phyloP scores from a whole-genome alignment of 1,140 invertebrate species.

The Dryas iulia region DNA sequence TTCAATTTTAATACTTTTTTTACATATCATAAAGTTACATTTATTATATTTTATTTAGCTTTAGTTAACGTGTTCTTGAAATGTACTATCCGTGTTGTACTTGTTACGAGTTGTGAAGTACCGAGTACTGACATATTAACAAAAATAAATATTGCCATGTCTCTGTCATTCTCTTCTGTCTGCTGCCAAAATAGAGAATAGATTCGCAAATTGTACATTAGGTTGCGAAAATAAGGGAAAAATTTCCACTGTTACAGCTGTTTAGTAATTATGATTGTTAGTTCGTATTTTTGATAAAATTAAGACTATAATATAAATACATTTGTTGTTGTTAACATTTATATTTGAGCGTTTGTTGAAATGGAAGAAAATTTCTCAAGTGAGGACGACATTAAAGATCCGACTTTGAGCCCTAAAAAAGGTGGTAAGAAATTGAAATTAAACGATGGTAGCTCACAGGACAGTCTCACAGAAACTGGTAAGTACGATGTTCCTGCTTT shows the following conservation, averaged over 20 bases:
- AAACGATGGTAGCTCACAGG: constrained; percentile 72
- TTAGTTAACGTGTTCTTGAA: too few relatives aligned
- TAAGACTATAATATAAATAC: constrained; percentile 3
- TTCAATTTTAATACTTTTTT: too few relatives aligned
- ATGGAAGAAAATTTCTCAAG: constrained; percentile 71
- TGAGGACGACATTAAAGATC: constrained; percentile 67
- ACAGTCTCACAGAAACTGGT: constrained; percentile 64
- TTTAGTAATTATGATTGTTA: constrained; percentile 18
- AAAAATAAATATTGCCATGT: constrained; percentile 2
- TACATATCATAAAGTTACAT: too few relatives aligned
- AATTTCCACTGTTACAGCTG: constrained; percentile 11
- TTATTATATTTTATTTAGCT: too few relatives aligned
- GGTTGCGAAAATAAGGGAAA: constrained; percentile 12
- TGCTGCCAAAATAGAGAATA: constrained; percentile 24
- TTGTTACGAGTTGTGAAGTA: too few relatives aligned
- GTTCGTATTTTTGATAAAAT: constrained; percentile 5
- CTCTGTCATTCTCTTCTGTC: background rate
- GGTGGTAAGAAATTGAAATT: constrained; percentile 71
- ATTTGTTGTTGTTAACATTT: constrained; percentile 14
- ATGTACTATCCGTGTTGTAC: too few relatives aligned
- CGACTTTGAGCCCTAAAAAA: constrained; percentile 55
- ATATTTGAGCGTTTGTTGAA: constrained; percentile 43
- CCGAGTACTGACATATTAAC: background rate
- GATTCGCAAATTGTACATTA: constrained; percentile 11
- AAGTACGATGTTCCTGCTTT: constrained; percentile 25